Base-by-base conservation (phyloP, 2,797 vertebrate species). In the Zalophus californianus region DNA sequence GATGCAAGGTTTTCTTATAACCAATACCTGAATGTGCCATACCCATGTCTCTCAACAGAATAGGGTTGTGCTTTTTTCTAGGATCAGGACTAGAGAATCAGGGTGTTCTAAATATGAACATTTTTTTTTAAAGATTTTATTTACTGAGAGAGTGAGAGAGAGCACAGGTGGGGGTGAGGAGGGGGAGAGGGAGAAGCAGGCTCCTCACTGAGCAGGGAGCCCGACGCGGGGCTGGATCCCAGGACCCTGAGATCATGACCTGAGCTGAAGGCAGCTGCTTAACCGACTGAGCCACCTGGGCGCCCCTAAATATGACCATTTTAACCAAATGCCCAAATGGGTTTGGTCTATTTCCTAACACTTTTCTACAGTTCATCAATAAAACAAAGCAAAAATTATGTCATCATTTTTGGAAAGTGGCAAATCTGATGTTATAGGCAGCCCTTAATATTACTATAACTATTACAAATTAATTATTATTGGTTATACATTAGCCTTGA, bases 391-490 rank as follows among this genome's bases (percentile, higher is more conserved):
- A 64, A 94, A 86, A 95, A 21, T 5, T 18, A 41, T 27, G 7
- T 38, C 56, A 93, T 90, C 21, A 68, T 86, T 92, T 75, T 96
- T n/a, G 88, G 56, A 94, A 92, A 5, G 86, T 20, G 10, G 41
- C 6, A 83, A 78, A 86, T 32, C 11, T 66, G 48, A 12, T 70
- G 25, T 86, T 80, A 73, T 0, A 23, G 10, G 41, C 9, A 92
- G 73, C 5, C 0, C 18, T 78, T 68, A 78, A 78, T 78, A 32
- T 77, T 91, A 50, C 35, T 85, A 90, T 38, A 91, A 52, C 48
- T 64, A 56, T 16, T 56, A n/a, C 56, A 70, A 90, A 77, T 41
- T 58, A 29, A 48, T 58, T 29, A 58, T 83, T 66, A 82, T n/a
- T 73, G 35, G 58, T 73, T 89, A 83, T 50, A 83, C 5, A 64